Base-by-base conservation (phyloP, 2,888 invertebrate species). In the Synanthedon andrenaeformis region DNA sequence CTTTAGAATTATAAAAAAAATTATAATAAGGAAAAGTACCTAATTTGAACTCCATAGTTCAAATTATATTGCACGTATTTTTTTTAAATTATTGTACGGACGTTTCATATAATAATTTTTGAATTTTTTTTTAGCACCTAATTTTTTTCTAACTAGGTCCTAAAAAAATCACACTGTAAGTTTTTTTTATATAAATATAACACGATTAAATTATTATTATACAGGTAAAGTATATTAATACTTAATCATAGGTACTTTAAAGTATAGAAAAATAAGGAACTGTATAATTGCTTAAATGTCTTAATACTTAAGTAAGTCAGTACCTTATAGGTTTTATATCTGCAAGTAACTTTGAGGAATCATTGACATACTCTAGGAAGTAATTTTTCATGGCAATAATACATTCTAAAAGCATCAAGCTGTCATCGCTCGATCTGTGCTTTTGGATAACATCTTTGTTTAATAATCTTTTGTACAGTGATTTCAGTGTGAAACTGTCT, bases 371-470 rank as follows among this genome's bases (percentile, higher is more conserved):
- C 1, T 84, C 71, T 1, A 91, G 61, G 71, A 94, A 93, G 45
- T 83, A 74, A 1, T 86, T 65, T 52, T 90, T 89, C 51, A 89
- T 75, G 8, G 87, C 82, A 23, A 89, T 76, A 3, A 91, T 90
- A 67, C 93, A 91, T 59, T 90, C 83, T 11, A 92, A 67, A 52
- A 94, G 76, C 82, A 90, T 90, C 3, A 89, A 59, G 41, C 92
- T 92, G 72, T 94, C 94, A 1, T 74, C 88, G 74, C 94, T 94
- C 1, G 94, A 93, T 59, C 88, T 84, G 69, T 94, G 94, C 0
- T 88, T 79, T 63, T 83, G 71, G 3, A 62, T 51, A 0, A 89
- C 78, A 12, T 82, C 65, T 54, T 76, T 80, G 3, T 79, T 79
- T 50, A 90, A 79, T 19, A 91, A 70, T 52, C 89, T 84, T 58